Evolutionary conservation across 2,113 vertebrate genomes (phyloP), one percentile per base, ranked within the genome.

Genomic region (Terrapene triunguis): DNA sequence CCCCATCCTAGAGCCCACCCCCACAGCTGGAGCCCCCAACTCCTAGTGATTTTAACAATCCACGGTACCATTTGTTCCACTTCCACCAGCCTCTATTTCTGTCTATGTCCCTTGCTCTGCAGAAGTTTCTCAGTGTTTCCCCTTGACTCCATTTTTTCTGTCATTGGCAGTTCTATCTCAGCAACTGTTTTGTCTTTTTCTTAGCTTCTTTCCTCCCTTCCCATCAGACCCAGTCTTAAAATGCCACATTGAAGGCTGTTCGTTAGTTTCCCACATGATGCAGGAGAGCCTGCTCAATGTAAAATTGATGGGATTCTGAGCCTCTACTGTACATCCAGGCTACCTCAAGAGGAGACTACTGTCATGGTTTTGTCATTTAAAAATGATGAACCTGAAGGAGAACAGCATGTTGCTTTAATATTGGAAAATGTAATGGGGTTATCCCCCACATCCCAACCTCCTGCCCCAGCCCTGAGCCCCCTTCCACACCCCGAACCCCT

Each of bases 381-480:
- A 89, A 88, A 82, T 55, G 65, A 90, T 54, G 38, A 96, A 83
- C 44, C 32, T 69, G 5, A 24, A 80, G 47, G 82, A 90, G 82
- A 89, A n/a, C 19, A 83, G 19, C 51, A 76, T 89, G 78, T 53
- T 54, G 7, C 1, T 92, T 80, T 85, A 79, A 29, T 62, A 72
- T 13, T 62, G 88, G 80, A 72, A 90, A 85, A 83, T 6, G 12
- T 4, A 55, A 51, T 42, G 81, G 82, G 72, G 10, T 50, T 50
- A 16, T 13, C 13, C 2, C 50, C 50, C 50, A 14, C 50, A 50
- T 50, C 50, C 50, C 50, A 50, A 50, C 50, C 50, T 13, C 50
- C 50, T 50, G 50, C 50, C 4, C 50, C 50, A 50, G 50, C 4
- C 50, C 13, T 50, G 50, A 50, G 50, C 50, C 50, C 48, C 48